Evolutionary conservation across 2,888 invertebrate genomes (phyloP), one percentile per base, ranked within the genome.

Genomic region (Dryadula phaetusa): DNA sequence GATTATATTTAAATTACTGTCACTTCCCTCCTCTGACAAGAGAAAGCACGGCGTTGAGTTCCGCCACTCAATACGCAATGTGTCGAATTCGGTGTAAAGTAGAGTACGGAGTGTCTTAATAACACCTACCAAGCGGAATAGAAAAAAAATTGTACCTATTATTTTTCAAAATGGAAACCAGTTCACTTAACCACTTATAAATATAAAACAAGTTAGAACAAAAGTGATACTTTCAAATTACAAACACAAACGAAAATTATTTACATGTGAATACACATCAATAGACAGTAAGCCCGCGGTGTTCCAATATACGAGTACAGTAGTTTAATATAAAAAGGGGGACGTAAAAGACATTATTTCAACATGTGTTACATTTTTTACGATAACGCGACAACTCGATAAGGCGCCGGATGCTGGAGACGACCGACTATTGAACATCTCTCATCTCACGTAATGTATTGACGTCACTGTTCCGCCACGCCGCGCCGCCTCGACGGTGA

Each of bases 321-420:
- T 56, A 37, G 40, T 6, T 40, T 16, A 10, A 56, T 37, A 56
- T 25, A 40, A 56, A 40, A 40, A 56, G n/a, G 40, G 8, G 40
- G 56, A 40, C n/a, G 37, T 40, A 40, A 56, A n/a, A 25, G n/a
- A 37, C 25, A 40, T 56, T 56, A 56, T 56, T 25, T 8, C n/a
- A 54, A 52, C 34, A 37, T 46, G 64, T 64, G 42, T 42, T 54
- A 44, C 54, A 46, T 56, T 64, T 46, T 64, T 54, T 46, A 54
- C 32, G 44, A 46, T 52, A 46, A 46, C 32, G 54, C 46, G 54
- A 64, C 64, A 34, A 64, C 54, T 56, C 46, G 64, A 64, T 64
- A 64, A 44, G n/a, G 63, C 28, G 42, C 53, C 54, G 44, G 34
- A 44, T 46, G 54, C 34, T 34, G 54, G 64, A 37, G 56, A 56